These are phyloP conservation scores for Deilephila elpenor DNA, from an alignment of 2,888 invertebrate species.

Conservation along the genomic window DNA sequence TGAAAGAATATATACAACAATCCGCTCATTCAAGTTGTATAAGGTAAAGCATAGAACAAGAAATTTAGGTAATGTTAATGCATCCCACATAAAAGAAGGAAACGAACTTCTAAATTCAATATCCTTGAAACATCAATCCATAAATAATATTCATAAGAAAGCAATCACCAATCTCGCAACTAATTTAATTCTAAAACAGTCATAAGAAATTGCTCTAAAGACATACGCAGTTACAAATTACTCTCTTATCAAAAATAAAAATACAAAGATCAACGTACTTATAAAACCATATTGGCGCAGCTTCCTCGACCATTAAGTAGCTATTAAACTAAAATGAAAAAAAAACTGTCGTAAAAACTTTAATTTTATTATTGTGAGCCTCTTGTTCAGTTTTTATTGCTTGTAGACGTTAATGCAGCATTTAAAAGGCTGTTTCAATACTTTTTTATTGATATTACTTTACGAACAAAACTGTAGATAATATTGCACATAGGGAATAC, in stretches of 20 bases:
- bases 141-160: background rate
- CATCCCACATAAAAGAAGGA: no score
- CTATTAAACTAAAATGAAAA: slow-evolving; percentile 21
- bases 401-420: background rate
- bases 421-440: slow-evolving; percentile 2
- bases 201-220: background rate
- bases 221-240: slow-evolving; percentile 9
- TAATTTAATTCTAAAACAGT: background rate
- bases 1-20: no score
- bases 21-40: no score
- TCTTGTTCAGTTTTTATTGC: slow-evolving; percentile 25
- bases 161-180: background rate
- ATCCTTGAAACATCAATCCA: background rate
- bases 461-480: background rate
- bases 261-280: slow-evolving; percentile 14
- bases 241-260: slow-evolving; percentile 2
- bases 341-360: slow-evolving; percentile 11
- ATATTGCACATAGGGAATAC: background rate
- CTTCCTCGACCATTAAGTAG: slow-evolving; percentile 18
- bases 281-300: slow-evolving; percentile 18
- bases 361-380: slow-evolving; percentile 24
- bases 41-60: no score
- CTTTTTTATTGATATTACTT: slow-evolving; percentile 3
- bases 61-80: no score
- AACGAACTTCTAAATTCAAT: background rate